Percentiles rank a stretch among this genome's conserved stretches.
These are phyloP conservation scores for Suillia variegata DNA, from an alignment of 2,888 invertebrate species.

Conservation along the genomic window DNA sequence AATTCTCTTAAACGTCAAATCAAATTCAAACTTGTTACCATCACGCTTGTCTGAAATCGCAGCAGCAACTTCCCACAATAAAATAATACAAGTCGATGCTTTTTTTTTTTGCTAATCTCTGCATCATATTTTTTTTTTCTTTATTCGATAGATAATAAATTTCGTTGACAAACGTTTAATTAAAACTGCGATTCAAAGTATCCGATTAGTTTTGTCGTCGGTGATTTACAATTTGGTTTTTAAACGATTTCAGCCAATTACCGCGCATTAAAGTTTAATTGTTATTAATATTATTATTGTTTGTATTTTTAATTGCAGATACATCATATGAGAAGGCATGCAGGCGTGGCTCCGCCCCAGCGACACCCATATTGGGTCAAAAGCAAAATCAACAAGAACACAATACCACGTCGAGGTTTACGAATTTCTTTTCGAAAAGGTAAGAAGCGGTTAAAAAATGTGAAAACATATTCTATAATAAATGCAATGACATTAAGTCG, in stretches of 20 bases:
- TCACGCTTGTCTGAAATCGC: no score
- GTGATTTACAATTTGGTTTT: background rate
- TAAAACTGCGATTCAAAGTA: background rate
- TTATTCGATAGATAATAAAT: slow-evolving; percentile 2
- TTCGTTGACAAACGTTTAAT: background rate
- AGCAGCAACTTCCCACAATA: no score
- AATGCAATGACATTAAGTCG: no score
- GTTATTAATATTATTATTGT: no score
- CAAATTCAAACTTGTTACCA: no score
- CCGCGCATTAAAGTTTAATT: no score
- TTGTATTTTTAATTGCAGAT: slow-evolving; percentile 66
- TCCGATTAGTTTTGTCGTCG: background rate
- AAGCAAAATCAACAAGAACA: slow-evolving; percentile 63
- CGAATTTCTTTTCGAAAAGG: slow-evolving; percentile 69
- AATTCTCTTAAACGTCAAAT: no score
- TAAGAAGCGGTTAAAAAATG: no score
- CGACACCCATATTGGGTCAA: slow-evolving; percentile 78
- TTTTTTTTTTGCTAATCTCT: background rate
- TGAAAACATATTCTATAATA: no score
- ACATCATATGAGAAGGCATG: slow-evolving; percentile 92
- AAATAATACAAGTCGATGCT: no score
- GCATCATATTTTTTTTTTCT: no score
- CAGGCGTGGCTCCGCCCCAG: slow-evolving; percentile 81
- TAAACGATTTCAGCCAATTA: no score
- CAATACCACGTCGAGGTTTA: slow-evolving; percentile 81